Evolutionary conservation across 2,797 vertebrate species (phyloP), one percentile per base, ranked within the genome.

Genomic region (Huso huso): DNA sequence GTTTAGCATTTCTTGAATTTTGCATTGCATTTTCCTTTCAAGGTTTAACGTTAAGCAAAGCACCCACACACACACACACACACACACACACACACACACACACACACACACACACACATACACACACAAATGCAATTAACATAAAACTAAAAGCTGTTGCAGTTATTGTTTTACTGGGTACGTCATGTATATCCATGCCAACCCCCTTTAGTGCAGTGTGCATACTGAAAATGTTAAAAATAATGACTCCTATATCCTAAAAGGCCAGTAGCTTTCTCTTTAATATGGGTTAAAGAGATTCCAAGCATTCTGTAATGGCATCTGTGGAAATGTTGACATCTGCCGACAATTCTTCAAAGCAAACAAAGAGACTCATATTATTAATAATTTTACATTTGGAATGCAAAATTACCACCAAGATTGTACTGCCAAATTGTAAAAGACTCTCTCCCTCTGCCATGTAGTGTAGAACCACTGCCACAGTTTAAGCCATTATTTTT

Each of bases 311-410:
- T 70, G 66, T 71, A 76, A 78, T 75, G 67, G 71, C 70, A 69
- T 75, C 67, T 51, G 67, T 66, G 73, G 73, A 72, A 64, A 74
- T 69, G 13, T 48, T 51, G 48, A 71, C 81, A 84, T 84, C 81
- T 87, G 84, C 75, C 81, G 74, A 72, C 73, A 79, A 79, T 81
- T 77, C 79, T 72, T 77, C 70, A 75, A 76, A 78, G 73, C 77
- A 80, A 70, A 62, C 61, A 10, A 62, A n/a, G 7, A 58, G 12
- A 58, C 12, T 58, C 23, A n/a, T n/a, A 58, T 11, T 62, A 62
- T 62, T 23, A 62, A 65, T 75, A 70, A 66, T 71, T 75, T 75
- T 63, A 70, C 74, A 79, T 73, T 59, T 76, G 73, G 73, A 82
- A 78, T 78, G 77, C 74, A 48, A 49, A 68, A 76, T 71, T 65